phyloP scores from a whole-genome alignment of 2,888 invertebrate species.

The Lasius platythorax region DNA sequence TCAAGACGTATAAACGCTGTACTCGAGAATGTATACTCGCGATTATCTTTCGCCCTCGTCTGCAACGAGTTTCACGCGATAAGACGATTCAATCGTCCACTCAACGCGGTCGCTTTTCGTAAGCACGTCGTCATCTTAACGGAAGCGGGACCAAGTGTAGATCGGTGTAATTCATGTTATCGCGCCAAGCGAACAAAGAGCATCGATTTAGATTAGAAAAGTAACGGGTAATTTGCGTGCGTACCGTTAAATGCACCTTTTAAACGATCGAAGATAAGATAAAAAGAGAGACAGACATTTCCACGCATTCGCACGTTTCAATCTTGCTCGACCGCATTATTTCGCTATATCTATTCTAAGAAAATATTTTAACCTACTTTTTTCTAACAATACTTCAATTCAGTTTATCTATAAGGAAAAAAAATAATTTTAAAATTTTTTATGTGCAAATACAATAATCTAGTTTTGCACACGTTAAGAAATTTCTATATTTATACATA shows the following conservation, averaged over 20 bases:
- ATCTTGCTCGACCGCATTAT: neutral
- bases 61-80: slow-evolving; percentile 57
- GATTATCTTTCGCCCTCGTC: slow-evolving; percentile 38
- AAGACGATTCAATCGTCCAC: slow-evolving; percentile 39
- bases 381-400: neutral
- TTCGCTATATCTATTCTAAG: slow-evolving; percentile 3
- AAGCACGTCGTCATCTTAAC: slow-evolving; percentile 38
- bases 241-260: slow-evolving; percentile 68
- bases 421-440: neutral
- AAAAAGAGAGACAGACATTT: slow-evolving; percentile 32
- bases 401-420: neutral
- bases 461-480: slow-evolving; percentile 1
- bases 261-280: slow-evolving; percentile 63
- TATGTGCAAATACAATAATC: neutral
- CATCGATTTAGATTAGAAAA: slow-evolving; percentile 72
- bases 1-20: neutral
- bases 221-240: slow-evolving; percentile 65
- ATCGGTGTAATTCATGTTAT: slow-evolving; percentile 71
- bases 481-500: neutral
- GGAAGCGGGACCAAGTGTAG: slow-evolving; percentile 67
- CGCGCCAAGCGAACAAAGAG: slow-evolving; percentile 60
- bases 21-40: neutral
- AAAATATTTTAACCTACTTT: slow-evolving; percentile 1
- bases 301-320: slow-evolving; percentile 44
- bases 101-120: slow-evolving; percentile 6